phyloP scores from a whole-genome alignment of 1,140 invertebrate species.

The Bradysia coprophila region DNA sequence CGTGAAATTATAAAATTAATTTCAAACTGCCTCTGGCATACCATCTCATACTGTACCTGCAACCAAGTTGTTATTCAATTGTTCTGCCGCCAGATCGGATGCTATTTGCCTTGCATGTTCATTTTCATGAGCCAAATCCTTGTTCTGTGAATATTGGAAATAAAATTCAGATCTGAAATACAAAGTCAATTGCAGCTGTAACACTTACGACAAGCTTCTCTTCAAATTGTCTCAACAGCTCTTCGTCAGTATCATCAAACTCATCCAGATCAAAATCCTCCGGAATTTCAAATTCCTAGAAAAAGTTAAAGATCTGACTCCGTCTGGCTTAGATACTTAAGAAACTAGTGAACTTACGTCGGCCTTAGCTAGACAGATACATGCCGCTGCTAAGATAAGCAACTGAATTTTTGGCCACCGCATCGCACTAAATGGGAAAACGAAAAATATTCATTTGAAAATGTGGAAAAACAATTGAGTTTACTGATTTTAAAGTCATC shows the following conservation, averaged over 20 bases:
- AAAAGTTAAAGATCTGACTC: too few species aligned
- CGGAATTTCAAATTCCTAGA: background rate
- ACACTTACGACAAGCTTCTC: constrained; percentile 15
- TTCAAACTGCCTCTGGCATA: background rate
- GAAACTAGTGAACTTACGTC: too few species aligned
- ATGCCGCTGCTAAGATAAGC: too few species aligned
- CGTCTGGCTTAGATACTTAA: too few species aligned
- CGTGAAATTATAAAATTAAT: background rate
- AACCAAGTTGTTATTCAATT: background rate
- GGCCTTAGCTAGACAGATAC: too few species aligned
- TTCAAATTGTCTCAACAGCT: constrained; percentile 15
- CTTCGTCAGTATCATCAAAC: constrained; percentile 12
- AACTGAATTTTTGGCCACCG: too few species aligned
- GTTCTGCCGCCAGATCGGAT: constrained; percentile 4
- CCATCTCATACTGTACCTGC: background rate
- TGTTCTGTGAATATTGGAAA: constrained; percentile 8
- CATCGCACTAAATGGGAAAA: too few species aligned
- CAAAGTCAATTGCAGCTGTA: background rate
- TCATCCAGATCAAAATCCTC: constrained; percentile 5
- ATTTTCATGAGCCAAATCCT: constrained; percentile 19
- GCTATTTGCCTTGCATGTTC: constrained; percentile 14
- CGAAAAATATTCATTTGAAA: too few species aligned
- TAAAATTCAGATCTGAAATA: background rate
- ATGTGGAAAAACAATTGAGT: too few species aligned
- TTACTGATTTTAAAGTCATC: too few species aligned